Evolutionary conservation across 2,888 invertebrate species (phyloP).

Genomic region (Bursaphelenchus okinawaensis): DNA sequence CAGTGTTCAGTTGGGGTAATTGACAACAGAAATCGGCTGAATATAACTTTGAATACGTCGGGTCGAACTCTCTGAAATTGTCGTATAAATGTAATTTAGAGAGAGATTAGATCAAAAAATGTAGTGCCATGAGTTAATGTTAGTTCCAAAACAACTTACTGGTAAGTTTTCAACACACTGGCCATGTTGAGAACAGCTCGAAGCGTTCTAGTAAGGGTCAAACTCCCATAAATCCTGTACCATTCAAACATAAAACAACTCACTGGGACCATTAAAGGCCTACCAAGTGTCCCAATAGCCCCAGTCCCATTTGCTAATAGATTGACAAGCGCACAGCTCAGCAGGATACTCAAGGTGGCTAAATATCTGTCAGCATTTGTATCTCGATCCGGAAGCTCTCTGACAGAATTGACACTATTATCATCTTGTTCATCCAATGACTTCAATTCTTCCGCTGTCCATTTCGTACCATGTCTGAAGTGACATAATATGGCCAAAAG

Average conservation of each 20-base stretch:
- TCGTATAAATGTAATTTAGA: neutral
- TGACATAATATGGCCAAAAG: too few relatives aligned
- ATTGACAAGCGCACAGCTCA: neutral
- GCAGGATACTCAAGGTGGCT: neutral
- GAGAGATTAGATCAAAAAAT: too few relatives aligned
- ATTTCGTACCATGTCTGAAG: too few relatives aligned
- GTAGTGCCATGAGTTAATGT: too few relatives aligned
- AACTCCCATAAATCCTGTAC: slow-evolving; percentile 18
- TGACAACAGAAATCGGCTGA: slow-evolving; percentile 14
- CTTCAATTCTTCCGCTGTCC: neutral
- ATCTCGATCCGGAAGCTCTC: neutral
- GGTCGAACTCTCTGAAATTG: slow-evolving; percentile 11
- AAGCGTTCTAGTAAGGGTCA: slow-evolving; percentile 12
- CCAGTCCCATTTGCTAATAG: neutral
- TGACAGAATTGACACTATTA: neutral
- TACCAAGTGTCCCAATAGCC: neutral
- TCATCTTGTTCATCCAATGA: neutral
- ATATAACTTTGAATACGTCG: slow-evolving; percentile 8
- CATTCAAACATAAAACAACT: slow-evolving; percentile 8
- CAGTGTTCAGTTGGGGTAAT: slow-evolving; percentile 14
- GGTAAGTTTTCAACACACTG: slow-evolving; percentile 19
- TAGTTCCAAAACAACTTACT: slow-evolving; percentile 6
- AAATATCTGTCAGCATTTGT: neutral
- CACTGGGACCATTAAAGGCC: neutral
- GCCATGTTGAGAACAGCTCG: slow-evolving; percentile 17